These are phyloP conservation scores for Drosophila phalerata DNA, from an alignment of 2,888 invertebrate genomes.

Conservation along the genomic window DNA sequence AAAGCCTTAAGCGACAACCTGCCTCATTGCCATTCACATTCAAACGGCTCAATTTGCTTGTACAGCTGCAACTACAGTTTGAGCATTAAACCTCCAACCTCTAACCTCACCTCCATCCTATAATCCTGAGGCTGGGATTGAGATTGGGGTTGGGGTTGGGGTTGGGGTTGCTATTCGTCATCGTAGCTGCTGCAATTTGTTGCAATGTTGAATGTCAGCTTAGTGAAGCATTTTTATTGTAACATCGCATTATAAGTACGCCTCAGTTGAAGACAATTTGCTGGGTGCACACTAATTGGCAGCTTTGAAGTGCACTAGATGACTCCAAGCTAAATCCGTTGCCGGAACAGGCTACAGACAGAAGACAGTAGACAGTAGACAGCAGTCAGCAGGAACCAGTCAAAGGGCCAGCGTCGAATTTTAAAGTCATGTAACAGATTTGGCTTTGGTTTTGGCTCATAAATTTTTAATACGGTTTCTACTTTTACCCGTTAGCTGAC, in stretches of 20 bases:
- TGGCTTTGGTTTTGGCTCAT: conserved; percentile 47
- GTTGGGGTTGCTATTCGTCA: conserved; percentile 52
- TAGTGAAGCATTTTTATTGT: conserved; percentile 68
- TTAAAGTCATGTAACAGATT: conserved; percentile 47
- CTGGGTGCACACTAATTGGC: conserved; percentile 70
- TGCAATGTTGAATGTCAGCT: conserved; percentile 81
- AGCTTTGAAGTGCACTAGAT: conserved; percentile 36
- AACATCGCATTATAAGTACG: conserved; percentile 69
- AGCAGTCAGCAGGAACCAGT: neutral
- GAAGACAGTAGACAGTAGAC: neutral
- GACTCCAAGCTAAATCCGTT: conserved; percentile 33
- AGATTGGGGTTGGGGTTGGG: neutral
- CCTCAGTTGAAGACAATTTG: conserved; percentile 59
- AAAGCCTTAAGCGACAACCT: conserved; percentile 48
- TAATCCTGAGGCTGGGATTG: neutral
- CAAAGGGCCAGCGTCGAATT: conserved; percentile 23
- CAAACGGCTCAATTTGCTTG: neutral
- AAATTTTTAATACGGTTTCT: conserved; percentile 67
- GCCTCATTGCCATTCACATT: conserved; percentile 21
- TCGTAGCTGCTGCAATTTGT: conserved; percentile 66
- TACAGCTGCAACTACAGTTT: conserved; percentile 6
- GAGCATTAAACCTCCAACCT: neutral
- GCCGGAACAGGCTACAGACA: conserved; percentile 4
- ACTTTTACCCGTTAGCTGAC: conserved; percentile 42
- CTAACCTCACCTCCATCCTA: neutral